Evolutionary conservation across 2,113 vertebrate genomes (phyloP).

Genomic region (Heloderma charlesbogerti): DNA sequence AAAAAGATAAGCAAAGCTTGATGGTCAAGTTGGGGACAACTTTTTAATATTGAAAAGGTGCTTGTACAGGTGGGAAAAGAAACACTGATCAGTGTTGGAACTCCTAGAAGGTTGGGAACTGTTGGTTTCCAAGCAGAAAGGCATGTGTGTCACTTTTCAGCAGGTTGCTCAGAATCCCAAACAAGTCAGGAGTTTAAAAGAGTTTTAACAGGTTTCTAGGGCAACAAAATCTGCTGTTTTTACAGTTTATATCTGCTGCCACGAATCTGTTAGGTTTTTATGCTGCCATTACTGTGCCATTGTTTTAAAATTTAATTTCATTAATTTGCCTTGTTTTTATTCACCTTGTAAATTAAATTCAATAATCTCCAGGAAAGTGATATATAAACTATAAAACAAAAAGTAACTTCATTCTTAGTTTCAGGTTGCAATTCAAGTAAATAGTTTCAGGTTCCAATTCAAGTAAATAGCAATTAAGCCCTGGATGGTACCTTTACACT

Average conservation of each 20-base stretch:
- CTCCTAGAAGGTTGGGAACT: no score
- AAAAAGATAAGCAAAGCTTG: neutral
- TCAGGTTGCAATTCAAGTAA: neutral
- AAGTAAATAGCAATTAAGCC: neutral
- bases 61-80: no score
- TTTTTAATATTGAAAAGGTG: neutral
- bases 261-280: neutral
- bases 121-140: no score
- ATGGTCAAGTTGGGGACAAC: neutral
- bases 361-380: neutral
- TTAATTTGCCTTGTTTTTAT: no score
- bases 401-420: neutral
- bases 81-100: neutral
- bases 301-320: neutral
- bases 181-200: no score
- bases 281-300: neutral
- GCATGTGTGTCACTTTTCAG: no score
- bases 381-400: neutral
- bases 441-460: no score
- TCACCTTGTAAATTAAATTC: neutral
- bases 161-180: no score
- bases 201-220: no score
- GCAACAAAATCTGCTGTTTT: neutral
- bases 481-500: neutral
- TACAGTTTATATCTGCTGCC: neutral